These are phyloP conservation scores for Drosophila cardini DNA, from an alignment of 1,140 invertebrate genomes.

Conservation along the genomic window DNA sequence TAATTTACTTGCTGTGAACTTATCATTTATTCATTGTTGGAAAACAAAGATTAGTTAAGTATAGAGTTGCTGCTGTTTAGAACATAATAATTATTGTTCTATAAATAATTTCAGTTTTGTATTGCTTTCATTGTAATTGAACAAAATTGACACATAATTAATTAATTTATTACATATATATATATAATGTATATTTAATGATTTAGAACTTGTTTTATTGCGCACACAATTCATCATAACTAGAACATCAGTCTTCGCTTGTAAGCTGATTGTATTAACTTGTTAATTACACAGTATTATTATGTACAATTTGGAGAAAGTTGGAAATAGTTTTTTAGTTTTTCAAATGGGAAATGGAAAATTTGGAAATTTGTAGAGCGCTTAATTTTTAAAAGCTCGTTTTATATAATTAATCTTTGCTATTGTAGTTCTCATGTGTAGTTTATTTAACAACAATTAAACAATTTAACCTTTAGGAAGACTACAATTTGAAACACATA, in stretches of 20 bases:
- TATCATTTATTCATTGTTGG: conserved; percentile 3
- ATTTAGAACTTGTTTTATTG: conserved; percentile 17
- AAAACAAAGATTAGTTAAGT: background rate
- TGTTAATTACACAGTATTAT: conserved; percentile 1
- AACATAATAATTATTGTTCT: conserved; percentile 27
- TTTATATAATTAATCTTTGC: conserved; percentile 19
- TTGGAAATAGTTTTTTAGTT: background rate
- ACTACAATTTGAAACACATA: conserved; percentile 47
- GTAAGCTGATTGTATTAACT: conserved; percentile 56
- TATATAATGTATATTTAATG: conserved; percentile 1
- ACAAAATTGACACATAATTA: conserved; percentile 41
- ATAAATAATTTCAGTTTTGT: conserved; percentile 30
- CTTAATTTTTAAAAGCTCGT: conserved; percentile 41
- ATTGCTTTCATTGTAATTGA: conserved; percentile 51
- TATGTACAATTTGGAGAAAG: conserved; percentile 3
- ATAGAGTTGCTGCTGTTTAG: background rate
- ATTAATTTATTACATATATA: too few species aligned
- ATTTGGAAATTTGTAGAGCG: conserved; percentile 4
- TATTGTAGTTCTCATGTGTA: background rate
- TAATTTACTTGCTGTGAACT: conserved; percentile 31
- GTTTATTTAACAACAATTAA: conserved; percentile 27
- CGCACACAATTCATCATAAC: conserved; percentile 24
- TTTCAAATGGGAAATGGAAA: background rate
- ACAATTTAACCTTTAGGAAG: conserved; percentile 42
- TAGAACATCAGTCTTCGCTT: conserved; percentile 58